Base-by-base conservation (phyloP, 2,888 invertebrate genomes). In the Acrocyrtus sp. region DNA sequence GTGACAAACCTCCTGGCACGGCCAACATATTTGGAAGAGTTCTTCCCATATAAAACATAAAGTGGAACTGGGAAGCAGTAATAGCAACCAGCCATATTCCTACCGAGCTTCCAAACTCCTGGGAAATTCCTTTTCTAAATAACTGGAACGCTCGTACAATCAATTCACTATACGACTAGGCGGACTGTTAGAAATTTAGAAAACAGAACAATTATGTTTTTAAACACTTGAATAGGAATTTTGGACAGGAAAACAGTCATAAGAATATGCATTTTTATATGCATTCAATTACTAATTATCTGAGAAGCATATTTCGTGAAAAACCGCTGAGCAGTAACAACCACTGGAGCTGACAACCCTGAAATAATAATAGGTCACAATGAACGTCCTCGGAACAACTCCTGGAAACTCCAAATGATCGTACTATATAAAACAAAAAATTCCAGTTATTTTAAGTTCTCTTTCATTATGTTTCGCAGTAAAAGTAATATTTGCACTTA, bases 321-420 rank as follows among this genome's bases (percentile, higher is more conserved):
- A 80, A 89, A 88, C 72, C 91, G 85, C 84, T 91, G 88, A 77
- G 92, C 86, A 69, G 91, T 81, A 72, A 88, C 85, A 73, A 91
- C 89, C 82, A 93, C 85, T 19, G 98, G 98, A 63, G 91, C 88
- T 3, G 95, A 90, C 48, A 96, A 81, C 51, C 89, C 84, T 0
- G 96, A 91, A 80, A 98, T 87, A 74, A 92, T 86, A 24, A 98
- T 84, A 34, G 99, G 94, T 22, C 98, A n/a, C 98, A 70, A 98
- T 84, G 85, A 99, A 99, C 27, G 96, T 93, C 79, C 99, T 89
- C 60, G 99, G 98, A 69, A 99, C 99, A 73, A 98, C 98, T 74
- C 99, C 93, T 82, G 98, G 96, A 87, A 95, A 99, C 83, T 96
- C 94, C 84, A 93, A 89, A 86, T 99, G 99, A 86, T 99, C 99